Base-by-base conservation (phyloP, 2,113 vertebrate species). In the Elanus axillaris region DNA sequence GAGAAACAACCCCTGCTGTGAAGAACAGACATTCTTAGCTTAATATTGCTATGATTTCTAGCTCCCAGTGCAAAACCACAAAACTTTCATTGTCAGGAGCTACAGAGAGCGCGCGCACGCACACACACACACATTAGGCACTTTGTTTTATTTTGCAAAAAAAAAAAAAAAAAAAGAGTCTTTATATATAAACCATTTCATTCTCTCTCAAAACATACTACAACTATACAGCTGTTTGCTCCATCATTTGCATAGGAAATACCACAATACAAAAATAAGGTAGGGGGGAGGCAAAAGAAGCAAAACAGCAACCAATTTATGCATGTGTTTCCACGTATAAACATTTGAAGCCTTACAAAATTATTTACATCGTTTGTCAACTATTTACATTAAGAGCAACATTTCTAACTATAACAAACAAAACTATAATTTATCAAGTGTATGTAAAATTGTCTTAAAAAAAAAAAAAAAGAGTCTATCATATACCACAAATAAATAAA, bases 401-500 rank as follows among this genome's bases (percentile, higher is more conserved):
- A 94, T 98, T 97, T 97, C 95, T 96, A 96, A 87, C 94, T 92
- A 98, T 98, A 98, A 98, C 98, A 98, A 98, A 98, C 97, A 98
- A 90, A 98, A 98, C 98, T 98, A 98, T 98, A 98, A 98, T 98
- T 98, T 98, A 98, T 98, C 98, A 98, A 98, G 98, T 98, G 67
- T 94, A 97, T 94, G 98, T 98, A 98, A 98, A 98, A 98, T 97
- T 98, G 96, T 96, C 93, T 97, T 98, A 85, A 97, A 98, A 98
- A 98, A 98, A 98, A 96, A n/a, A 98, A 98, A 97, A 96, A 97
- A 97, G 77, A 97, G 96, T 96, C 96, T 98, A 97, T 97, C 94
- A 80, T 98, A 98, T 98, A 98, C 98, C 98, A 98, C 98, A 98
- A 98, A 98, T 98, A 98, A 98, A 98, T 98, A 98, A 98, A 98